A percentile compares a stretch with the other conserved stretches of the same genome.
Conservation (phyloP, 2,797 vertebrate genomes). For the Discoglossus pictus region DNA sequence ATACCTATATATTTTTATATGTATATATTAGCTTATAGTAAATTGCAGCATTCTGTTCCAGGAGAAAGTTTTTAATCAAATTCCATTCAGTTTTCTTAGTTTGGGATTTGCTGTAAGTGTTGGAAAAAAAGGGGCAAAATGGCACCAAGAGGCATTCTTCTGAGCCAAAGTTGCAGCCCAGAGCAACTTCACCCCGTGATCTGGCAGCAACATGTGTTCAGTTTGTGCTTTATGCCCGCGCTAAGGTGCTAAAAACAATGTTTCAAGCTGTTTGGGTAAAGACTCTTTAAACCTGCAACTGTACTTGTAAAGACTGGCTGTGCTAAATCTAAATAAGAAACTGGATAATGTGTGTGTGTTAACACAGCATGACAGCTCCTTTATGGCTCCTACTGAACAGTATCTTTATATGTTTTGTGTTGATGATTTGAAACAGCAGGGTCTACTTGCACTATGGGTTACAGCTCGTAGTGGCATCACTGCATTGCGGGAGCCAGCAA, state of each 20-base stretch:
- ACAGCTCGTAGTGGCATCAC: background rate
- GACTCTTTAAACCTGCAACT: background rate
- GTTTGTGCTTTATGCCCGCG: background rate
- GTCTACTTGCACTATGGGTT: background rate
- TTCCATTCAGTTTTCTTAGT: conserved; percentile 7
- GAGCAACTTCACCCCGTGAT: conserved; percentile 13
- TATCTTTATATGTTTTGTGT: background rate
- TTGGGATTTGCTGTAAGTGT: conserved; percentile 1
- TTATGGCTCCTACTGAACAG: conserved; percentile 6
- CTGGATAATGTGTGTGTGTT: conserved; percentile 18
- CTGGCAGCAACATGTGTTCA: conserved; percentile 1
- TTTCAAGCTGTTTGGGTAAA: conserved; percentile 17
- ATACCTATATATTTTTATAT: no score
- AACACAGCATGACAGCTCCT: conserved; percentile 15
- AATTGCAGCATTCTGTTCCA: background rate
- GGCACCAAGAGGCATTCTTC: conserved; percentile 18
- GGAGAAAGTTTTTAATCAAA: conserved; percentile 15
- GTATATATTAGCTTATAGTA: no score
- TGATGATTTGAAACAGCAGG: conserved; percentile 22
- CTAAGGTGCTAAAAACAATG: conserved; percentile 24
- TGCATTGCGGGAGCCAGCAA: conserved; percentile 17
- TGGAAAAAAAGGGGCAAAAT: conserved; percentile 16
- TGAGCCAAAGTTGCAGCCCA: conserved; percentile 8
- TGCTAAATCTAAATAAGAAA: background rate
- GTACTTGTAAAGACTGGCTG: background rate